phyloP scores from a whole-genome alignment of 2,113 vertebrate species.

The Turnix velox region DNA sequence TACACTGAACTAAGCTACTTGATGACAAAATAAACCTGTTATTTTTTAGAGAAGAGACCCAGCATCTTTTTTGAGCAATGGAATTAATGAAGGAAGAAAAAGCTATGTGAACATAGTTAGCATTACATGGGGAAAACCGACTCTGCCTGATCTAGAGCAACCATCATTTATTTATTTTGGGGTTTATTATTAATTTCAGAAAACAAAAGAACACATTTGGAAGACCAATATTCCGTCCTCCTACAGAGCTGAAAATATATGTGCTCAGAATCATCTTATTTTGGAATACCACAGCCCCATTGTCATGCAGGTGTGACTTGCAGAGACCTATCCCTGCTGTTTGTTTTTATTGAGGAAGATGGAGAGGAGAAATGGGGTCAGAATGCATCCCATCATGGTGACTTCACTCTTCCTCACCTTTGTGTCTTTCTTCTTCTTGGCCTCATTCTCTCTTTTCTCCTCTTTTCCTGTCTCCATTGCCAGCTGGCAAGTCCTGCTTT shows the following conservation, averaged over 20 bases:
- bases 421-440: background rate
- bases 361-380: background rate
- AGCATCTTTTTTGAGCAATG: background rate
- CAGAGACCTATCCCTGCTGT: background rate
- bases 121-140: background rate
- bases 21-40: background rate
- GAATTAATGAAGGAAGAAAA: background rate
- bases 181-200: background rate
- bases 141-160: background rate
- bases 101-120: background rate
- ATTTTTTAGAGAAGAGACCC: background rate
- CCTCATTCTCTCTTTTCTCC: background rate
- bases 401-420: background rate
- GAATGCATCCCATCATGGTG: background rate
- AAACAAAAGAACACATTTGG: background rate
- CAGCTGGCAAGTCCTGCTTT: background rate
- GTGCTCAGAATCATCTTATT: background rate
- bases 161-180: accelerated
- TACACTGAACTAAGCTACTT: background rate
- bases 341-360: background rate
- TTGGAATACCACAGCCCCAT: background rate
- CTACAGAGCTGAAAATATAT: background rate
- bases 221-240: background rate
- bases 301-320: background rate
- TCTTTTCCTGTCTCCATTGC: background rate